Conservation (phyloP, 2,888 invertebrate genomes). For the Diplolepis rosae region DNA sequence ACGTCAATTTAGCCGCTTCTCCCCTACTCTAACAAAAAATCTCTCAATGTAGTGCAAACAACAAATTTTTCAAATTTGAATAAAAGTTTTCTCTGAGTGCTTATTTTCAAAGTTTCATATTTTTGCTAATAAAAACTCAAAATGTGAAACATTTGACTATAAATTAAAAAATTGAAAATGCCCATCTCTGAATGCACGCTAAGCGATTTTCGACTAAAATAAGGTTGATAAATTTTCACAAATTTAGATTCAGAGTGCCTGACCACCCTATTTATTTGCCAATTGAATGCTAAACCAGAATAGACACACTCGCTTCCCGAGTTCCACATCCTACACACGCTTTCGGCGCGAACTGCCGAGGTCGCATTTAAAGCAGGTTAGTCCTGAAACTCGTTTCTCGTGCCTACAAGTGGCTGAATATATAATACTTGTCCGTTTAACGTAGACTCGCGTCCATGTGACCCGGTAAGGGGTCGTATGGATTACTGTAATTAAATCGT, state of each 20-base stretch:
- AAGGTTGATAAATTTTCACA: not conserved
- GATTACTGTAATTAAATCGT: conserved; percentile 19
- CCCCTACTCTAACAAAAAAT: too few species aligned
- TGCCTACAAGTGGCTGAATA: conserved; percentile 28
- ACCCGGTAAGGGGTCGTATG: not conserved
- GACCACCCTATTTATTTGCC: conserved; percentile 1
- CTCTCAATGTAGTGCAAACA: too few species aligned
- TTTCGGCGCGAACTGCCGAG: conserved; percentile 13
- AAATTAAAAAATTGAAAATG: too few species aligned
- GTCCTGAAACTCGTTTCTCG: conserved; percentile 25
- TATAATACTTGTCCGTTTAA: conserved; percentile 9
- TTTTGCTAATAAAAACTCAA: too few species aligned
- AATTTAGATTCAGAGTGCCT: not conserved
- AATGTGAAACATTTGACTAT: too few species aligned
- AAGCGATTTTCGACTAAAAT: too few species aligned
- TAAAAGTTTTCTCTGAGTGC: too few species aligned
- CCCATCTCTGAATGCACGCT: too few species aligned
- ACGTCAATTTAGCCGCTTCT: too few species aligned
- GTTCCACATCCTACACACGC: conserved; percentile 12
- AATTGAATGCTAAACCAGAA: conserved; percentile 2
- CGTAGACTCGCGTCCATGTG: not conserved
- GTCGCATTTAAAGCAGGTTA: conserved; percentile 26
- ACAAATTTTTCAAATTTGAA: too few species aligned
- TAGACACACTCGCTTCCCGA: not conserved
- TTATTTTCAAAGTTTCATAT: too few species aligned